Evolutionary conservation across 2,113 vertebrate genomes (phyloP).

Genomic region (Carassius auratus): DNA sequence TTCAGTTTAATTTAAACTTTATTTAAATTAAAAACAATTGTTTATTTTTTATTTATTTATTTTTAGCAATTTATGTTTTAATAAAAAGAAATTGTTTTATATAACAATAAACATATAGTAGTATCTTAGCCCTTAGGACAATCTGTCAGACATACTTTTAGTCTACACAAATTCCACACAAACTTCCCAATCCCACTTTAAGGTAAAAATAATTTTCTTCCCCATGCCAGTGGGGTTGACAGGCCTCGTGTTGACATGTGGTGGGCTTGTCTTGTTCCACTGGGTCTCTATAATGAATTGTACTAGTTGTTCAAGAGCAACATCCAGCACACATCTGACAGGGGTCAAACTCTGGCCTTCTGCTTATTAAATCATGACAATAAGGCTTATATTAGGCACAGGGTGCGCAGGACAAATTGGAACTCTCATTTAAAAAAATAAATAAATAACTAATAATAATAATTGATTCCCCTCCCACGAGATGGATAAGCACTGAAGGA

Average conservation of each 20-base stretch:
- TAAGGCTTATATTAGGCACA: conserved; percentile 56
- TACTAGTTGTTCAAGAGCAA: not conserved
- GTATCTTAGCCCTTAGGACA: not conserved
- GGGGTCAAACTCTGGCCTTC: conserved; percentile 36
- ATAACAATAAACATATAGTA: not conserved
- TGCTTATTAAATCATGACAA: conserved; percentile 59
- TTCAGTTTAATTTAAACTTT: not conserved
- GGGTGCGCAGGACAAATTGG: conserved; percentile 27
- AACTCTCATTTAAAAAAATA: conserved; percentile 49
- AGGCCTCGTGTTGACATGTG: conserved; percentile 8
- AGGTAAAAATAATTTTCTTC: not conserved
- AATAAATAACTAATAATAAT: not conserved
- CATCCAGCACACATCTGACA: conserved; percentile 27
- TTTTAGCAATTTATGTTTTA: not conserved
- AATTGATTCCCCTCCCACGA: conserved; percentile 51
- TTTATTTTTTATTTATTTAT: not conserved
- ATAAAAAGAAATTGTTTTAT: not conserved
- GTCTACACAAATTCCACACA: not conserved
- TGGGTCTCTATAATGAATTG: conserved; percentile 28
- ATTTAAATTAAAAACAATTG: not conserved
- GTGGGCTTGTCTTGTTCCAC: conserved; percentile 17
- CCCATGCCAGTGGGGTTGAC: conserved; percentile 1
- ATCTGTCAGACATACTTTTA: not conserved
- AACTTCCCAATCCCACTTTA: not conserved
- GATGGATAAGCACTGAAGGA: conserved; percentile 29